Percentiles rank a stretch among this genome's conserved stretches.
These are phyloP conservation scores for Diabrotica balteata DNA, from an alignment of 2,888 invertebrate genomes.

Conservation along the genomic window DNA sequence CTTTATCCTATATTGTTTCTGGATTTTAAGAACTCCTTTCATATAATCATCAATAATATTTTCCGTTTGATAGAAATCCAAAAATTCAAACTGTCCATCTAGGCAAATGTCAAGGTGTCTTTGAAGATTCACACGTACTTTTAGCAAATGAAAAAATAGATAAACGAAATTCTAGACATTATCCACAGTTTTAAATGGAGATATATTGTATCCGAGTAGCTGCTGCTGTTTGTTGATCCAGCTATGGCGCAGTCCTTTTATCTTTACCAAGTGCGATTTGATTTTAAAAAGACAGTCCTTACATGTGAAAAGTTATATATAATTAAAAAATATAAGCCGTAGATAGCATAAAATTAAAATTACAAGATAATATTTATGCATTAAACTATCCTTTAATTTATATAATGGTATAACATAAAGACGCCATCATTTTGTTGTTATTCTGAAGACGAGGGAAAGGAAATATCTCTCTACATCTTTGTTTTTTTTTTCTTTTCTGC, in stretches of 20 bases:
- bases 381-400: no score
- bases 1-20: constrained; percentile 78
- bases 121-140: constrained; percentile 76
- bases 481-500: no score
- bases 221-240: constrained; percentile 93
- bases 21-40: constrained; percentile 79
- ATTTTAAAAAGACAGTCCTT: constrained; percentile 81
- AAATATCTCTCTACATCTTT: no score
- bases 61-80: constrained; percentile 81
- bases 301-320: no score
- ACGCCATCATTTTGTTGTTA: no score
- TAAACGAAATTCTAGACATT: constrained; percentile 76
- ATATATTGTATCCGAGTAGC: constrained; percentile 82
- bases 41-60: constrained; percentile 79
- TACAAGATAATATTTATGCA: no score
- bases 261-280: constrained; percentile 75
- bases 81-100: constrained; percentile 90
- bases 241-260: constrained; percentile 76
- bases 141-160: constrained; percentile 76
- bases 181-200: constrained; percentile 78
- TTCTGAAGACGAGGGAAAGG: no score
- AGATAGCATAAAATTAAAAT: no score
- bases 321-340: no score
- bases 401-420: no score
- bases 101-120: constrained; percentile 87